Base-by-base conservation (phyloP, 2,113 vertebrate species). In the Thymallus thymallus region DNA sequence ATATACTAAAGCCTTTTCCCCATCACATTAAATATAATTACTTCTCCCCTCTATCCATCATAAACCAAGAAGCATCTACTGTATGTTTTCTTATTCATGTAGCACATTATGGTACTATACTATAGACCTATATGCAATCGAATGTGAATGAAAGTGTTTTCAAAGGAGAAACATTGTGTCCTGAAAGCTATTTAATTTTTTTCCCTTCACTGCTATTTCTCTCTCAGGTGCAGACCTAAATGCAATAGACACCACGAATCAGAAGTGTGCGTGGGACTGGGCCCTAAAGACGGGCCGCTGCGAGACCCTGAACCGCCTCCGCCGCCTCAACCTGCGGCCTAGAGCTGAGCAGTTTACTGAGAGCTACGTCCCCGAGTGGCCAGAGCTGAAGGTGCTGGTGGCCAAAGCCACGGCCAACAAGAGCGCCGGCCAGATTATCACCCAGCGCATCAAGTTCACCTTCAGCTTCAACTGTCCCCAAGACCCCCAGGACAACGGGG, bases 181-280 rank as follows among this genome's bases (percentile, higher is more conserved):
- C 7, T 69, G 24, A 66, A 56, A 23, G 10, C 14, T 4, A 0
- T 41, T 41, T 12, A 0, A 2, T 41, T 12, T 41, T 32, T 72
- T 46, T 16, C n/a, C 55, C 3, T 74, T 14, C 6, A 72, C n/a
- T 64, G 1, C 20, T 67, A 2, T 72, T 67, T 77, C 23, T 71
- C 41, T 71, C 41, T 12, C 68, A 97, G 96, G 96, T 60, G 96
- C 95, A 6, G 94, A 96, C 74, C 76, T 93, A 75, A 72, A 90
- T 0, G 92, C 93, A 0, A 91, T 93, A 64, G 96, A 97, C 64
- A 79, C 91, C 0, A 20, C 91, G 0, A 91, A 87, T 73, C 91
- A 94, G 61, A 94, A 92, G 86, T 93, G 92, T 0, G 94, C 93
- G 60, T 72, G 76, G 68, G 95, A 96, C 3, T 96, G 95, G 96